phyloP scores from a whole-genome alignment of 2,113 vertebrate genomes.

The Chionis minor region DNA sequence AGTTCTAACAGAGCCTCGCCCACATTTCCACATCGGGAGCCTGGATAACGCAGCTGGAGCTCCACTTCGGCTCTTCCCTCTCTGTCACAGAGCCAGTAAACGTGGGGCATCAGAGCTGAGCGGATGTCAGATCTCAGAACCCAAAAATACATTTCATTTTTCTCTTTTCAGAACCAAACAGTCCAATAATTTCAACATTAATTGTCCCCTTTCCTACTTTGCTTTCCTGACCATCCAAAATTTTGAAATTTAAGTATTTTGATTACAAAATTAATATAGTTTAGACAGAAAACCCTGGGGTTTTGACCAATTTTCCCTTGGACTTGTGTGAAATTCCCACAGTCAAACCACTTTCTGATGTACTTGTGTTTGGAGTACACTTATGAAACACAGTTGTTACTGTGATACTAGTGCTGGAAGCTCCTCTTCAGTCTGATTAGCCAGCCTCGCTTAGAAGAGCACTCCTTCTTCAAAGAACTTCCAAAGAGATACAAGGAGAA shows the following conservation, averaged over 20 bases:
- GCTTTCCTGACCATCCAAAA: not conserved
- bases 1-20: not conserved
- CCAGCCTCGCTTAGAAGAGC: not conserved
- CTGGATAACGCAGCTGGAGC: not conserved
- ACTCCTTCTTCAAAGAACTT: not conserved
- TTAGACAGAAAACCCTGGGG: not conserved
- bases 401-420: not conserved
- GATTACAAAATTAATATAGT: not conserved
- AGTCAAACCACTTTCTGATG: not conserved
- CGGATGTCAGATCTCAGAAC: not conserved
- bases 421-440: not conserved
- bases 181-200: not conserved
- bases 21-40: not conserved
- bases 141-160: not conserved
- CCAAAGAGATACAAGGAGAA: not conserved
- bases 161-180: not conserved
- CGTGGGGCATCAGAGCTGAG: rapidly evolving
- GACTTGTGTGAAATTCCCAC: not conserved
- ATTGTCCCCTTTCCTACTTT: not conserved
- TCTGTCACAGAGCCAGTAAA: not conserved
- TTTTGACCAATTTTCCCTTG: not conserved
- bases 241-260: not conserved
- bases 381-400: not conserved
- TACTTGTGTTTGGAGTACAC: not conserved
- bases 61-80: not conserved